phyloP scores from a whole-genome alignment of 2,797 vertebrate species.

The Toxotes lorentzi region DNA sequence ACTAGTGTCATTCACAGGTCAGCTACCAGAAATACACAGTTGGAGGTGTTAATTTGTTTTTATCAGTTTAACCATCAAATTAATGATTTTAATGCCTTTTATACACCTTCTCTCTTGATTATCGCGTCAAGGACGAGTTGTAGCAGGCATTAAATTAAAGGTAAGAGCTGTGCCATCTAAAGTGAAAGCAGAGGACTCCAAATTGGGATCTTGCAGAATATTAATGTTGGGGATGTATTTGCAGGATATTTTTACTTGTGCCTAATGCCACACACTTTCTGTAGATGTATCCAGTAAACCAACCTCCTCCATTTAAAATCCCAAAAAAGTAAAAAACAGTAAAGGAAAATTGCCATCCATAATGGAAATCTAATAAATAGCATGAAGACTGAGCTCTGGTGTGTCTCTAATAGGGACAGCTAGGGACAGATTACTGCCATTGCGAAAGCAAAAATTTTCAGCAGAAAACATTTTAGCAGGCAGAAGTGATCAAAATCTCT shows the following conservation, averaged over 20 bases:
- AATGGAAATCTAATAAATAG: background rate
- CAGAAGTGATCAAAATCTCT: conserved; percentile 3
- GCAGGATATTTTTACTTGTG: background rate
- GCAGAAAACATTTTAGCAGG: background rate
- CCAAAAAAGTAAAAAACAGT: background rate
- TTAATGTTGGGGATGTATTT: background rate
- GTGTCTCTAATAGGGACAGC: background rate
- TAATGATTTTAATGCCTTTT: background rate
- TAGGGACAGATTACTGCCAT: background rate
- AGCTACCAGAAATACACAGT: background rate
- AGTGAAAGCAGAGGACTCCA: background rate
- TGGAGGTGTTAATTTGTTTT: background rate
- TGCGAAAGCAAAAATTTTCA: background rate
- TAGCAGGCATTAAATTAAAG: background rate
- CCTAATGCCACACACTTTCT: no score
- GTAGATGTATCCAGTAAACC: background rate
- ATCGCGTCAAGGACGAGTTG: background rate
- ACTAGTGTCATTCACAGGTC: background rate
- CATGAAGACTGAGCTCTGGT: background rate
- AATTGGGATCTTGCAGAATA: background rate
- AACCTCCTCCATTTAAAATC: background rate
- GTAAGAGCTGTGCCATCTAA: background rate
- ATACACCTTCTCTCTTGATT: background rate
- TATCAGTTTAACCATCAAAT: background rate
- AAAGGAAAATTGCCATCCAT: background rate